Evolutionary conservation across 2,888 invertebrate species (phyloP).

Genomic region (Lithosia quadra): DNA sequence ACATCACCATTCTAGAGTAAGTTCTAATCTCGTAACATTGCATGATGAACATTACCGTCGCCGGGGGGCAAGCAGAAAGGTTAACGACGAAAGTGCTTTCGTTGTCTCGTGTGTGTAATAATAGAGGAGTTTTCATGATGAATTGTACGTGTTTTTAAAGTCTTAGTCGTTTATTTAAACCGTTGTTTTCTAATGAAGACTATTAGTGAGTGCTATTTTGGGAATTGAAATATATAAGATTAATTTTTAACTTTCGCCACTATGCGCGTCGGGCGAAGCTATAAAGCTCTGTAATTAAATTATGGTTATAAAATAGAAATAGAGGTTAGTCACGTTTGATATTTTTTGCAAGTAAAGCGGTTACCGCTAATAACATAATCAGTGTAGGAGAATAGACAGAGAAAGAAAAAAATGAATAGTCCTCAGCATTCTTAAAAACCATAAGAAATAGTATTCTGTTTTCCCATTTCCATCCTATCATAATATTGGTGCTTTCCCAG

Average conservation of each 20-base stretch:
- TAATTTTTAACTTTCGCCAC: slow-evolving; percentile 6
- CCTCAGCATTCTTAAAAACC: too few relatives aligned
- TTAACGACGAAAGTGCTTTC: slow-evolving; percentile 68
- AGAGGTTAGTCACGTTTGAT: neutral
- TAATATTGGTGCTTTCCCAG: too few relatives aligned
- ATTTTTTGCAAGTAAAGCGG: too few relatives aligned
- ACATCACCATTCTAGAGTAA: slow-evolving; percentile 30
- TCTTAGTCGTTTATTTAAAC: slow-evolving; percentile 14
- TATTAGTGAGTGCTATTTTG: slow-evolving; percentile 15
- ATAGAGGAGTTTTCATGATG: slow-evolving; percentile 35
- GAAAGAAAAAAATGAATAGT: too few relatives aligned
- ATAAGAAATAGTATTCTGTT: too few relatives aligned
- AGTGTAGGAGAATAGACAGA: too few relatives aligned
- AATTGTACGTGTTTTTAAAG: slow-evolving; percentile 24
- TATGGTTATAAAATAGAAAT: neutral
- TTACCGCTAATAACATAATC: neutral
- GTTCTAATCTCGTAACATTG: slow-evolving; percentile 39
- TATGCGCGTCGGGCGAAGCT: neutral
- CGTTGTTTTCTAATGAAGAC: slow-evolving; percentile 40
- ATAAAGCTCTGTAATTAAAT: neutral
- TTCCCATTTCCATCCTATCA: too few relatives aligned
- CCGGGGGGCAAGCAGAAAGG: slow-evolving; percentile 62
- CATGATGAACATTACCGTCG: slow-evolving; percentile 53
- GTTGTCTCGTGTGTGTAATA: slow-evolving; percentile 44
- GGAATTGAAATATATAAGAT: neutral